Conservation (phyloP, 1,140 invertebrate species). For the Littorina saxatilis region DNA sequence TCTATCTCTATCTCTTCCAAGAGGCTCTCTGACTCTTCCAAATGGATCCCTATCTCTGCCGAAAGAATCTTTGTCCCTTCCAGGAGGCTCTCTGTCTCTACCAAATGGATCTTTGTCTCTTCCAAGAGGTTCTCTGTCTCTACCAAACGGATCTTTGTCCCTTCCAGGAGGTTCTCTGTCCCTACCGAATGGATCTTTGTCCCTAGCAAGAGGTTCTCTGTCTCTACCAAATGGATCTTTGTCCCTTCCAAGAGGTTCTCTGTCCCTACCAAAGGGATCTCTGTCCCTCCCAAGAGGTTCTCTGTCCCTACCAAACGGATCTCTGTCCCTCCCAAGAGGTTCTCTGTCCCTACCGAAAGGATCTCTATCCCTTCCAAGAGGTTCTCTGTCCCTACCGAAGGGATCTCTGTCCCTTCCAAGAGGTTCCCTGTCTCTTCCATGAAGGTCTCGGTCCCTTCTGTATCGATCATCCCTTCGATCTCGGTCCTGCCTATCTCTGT, state of each 20-base stretch:
- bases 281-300: conserved; percentile 19
- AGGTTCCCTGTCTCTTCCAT: neutral
- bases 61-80: neutral
- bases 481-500: conserved; percentile 27
- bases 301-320: neutral
- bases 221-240: conserved; percentile 26
- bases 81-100: neutral
- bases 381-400: too few relatives aligned
- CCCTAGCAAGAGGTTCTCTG: conserved; percentile 7
- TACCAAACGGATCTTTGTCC: neutral
- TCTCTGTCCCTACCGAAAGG: conserved; percentile 39
- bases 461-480: conserved; percentile 31
- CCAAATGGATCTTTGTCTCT: neutral
- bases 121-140: neutral
- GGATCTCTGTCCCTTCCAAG: conserved; percentile 5
- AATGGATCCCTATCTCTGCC: neutral
- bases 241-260: conserved; percentile 13
- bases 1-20: conserved; percentile 14
- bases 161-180: conserved; percentile 1
- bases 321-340: conserved; percentile 28
- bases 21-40: neutral
- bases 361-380: conserved; percentile 14
- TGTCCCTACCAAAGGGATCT: conserved; percentile 20
- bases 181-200: neutral
- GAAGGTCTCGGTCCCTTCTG: conserved; percentile 36